Percentiles rank a stretch among this genome's conserved stretches.
Evolutionary conservation across 2,888 invertebrate genomes (phyloP).

Genomic region (Sminthurinus aureus): DNA sequence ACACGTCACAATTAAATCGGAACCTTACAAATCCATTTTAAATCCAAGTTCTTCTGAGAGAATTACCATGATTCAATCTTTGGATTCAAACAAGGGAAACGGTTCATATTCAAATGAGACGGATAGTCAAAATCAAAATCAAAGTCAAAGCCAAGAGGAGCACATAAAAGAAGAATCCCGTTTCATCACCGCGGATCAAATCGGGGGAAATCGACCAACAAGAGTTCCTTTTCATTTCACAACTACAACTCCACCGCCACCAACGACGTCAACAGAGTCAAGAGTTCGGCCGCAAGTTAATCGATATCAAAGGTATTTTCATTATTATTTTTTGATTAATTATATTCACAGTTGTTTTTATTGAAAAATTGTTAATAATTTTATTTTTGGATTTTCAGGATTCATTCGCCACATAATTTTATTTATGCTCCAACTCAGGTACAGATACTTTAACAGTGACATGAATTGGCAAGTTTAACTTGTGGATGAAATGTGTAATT

Average conservation of each 20-base stretch:
- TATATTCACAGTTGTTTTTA: too few relatives aligned
- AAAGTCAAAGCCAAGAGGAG: not conserved
- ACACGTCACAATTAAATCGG: not conserved
- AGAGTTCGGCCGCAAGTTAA: not conserved
- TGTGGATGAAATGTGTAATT: too few relatives aligned
- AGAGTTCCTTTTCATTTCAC: slow-evolving; percentile 57
- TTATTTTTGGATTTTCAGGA: too few relatives aligned
- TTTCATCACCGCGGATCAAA: slow-evolving; percentile 57
- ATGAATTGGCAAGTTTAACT: too few relatives aligned
- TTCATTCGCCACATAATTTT: slow-evolving; percentile 55
- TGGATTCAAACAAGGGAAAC: too few relatives aligned
- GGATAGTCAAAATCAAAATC: not conserved
- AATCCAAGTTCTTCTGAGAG: slow-evolving; percentile 11
- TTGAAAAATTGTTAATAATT: too few relatives aligned
- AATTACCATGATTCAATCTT: not conserved
- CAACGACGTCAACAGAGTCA: slow-evolving; percentile 25
- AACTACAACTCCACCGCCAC: slow-evolving; percentile 46
- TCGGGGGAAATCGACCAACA: slow-evolving; percentile 56
- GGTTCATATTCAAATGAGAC: not conserved
- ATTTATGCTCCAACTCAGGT: slow-evolving; percentile 53
- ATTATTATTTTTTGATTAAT: too few relatives aligned
- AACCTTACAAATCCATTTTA: not conserved
- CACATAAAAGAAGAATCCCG: slow-evolving; percentile 33
- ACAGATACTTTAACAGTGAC: too few relatives aligned
- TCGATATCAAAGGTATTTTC: not conserved